A percentile compares a stretch with the other conserved stretches of the same genome.
Conservation (phyloP, 2,797 vertebrate genomes). For the Channallabes apus region DNA sequence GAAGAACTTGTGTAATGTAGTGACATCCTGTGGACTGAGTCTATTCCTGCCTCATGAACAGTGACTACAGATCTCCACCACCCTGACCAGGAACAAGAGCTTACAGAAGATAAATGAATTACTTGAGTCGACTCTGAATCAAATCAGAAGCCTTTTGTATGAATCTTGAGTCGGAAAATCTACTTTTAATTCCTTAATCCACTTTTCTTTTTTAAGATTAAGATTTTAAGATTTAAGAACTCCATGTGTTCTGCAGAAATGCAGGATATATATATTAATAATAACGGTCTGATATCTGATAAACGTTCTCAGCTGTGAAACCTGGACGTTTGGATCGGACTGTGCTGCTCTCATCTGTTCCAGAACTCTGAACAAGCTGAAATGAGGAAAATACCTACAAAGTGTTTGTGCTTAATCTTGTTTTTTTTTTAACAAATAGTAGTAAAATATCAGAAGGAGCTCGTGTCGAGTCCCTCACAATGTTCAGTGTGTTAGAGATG, state of each 20-base stretch:
- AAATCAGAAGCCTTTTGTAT: neutral
- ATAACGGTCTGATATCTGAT: neutral
- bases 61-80: neutral
- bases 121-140: neutral
- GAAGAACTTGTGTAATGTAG: no score
- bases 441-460: conserved; percentile 15
- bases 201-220: neutral
- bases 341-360: neutral
- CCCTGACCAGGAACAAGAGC: neutral
- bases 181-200: neutral
- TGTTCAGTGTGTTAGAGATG: conserved; percentile 45
- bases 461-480: conserved; percentile 52
- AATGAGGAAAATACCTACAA: conserved; percentile 26
- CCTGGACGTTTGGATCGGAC: neutral
- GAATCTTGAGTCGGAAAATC: neutral
- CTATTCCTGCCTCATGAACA: neutral
- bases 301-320: neutral
- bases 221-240: no score
- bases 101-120: neutral
- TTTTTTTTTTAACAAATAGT: no score
- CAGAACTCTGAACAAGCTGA: conserved; percentile 9
- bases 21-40: neutral
- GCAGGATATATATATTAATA: neutral
- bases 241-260: neutral
- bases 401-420: no score